Evolutionary conservation across 2,797 vertebrate genomes (phyloP), one percentile per base, ranked within the genome.

Genomic region (Lagocephalus sceleratus): DNA sequence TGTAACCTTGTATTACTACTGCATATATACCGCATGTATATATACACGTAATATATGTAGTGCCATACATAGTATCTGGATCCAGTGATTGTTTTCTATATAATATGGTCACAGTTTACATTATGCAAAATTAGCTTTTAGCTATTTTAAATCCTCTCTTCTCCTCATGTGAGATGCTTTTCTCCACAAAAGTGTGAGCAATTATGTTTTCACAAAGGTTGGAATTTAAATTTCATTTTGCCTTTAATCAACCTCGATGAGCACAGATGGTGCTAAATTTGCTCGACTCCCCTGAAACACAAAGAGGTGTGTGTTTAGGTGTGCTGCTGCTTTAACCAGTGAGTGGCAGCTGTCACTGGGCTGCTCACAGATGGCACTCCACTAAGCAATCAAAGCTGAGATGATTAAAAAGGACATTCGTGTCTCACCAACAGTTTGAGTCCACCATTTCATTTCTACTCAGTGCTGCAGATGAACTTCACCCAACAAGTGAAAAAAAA

Each of bases 311-410:
- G 47, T 26, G 19, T 25, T 21, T 54, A 48, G 32, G 19, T 47
- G 39, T 40, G 12, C n/a, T 5, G 14, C 21, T 60, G 39, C 25
- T 53, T 47, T 50, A 66, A 50, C 16, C 32, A 52, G 39, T 63
- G 52, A 73, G 2, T 56, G 80, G 57, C 75, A 77, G 66, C 77
- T 77, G 73, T 69, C 73, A 41, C 10, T 75, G 63, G 59, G 39
- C 42, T 54, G 49, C 38, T 66, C 42, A 16, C 63, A 41, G 16
- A 5, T 57, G 6, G 29, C 42, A 35, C n/a, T 20, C 16, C 46
- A 62, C 52, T 54, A 51, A 70, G 20, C 41, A 19, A 25, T 72
- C 42, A 17, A 20, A 22, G 38, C 38, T 14, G 7, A 25, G 47
- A 3, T 47, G 40, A 77, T 64, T 58, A 32, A 39, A 67, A 29